Conservation (phyloP, 2,888 invertebrate species). For the Drosophila phalerata region DNA sequence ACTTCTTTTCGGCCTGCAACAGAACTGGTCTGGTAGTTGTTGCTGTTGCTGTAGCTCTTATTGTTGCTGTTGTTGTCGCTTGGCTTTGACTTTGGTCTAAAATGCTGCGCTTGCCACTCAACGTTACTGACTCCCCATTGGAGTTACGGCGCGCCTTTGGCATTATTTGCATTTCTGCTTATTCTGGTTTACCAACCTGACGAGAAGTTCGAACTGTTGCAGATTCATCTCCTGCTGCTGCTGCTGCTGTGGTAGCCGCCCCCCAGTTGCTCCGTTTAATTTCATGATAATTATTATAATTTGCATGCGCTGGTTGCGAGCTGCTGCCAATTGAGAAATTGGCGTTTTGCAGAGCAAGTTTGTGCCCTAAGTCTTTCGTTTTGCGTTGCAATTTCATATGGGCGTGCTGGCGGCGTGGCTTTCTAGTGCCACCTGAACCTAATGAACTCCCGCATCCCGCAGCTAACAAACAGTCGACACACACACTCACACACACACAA, state of each 20-base stretch:
- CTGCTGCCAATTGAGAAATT: constrained; percentile 63
- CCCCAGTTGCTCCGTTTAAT: constrained; percentile 53
- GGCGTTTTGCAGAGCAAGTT: constrained; percentile 52
- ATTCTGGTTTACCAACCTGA: constrained; percentile 55
- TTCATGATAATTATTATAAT: constrained; percentile 73
- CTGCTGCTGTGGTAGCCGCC: constrained; percentile 41
- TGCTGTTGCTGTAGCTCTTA: constrained; percentile 31
- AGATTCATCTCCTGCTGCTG: constrained; percentile 5
- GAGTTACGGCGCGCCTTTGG: constrained; percentile 49
- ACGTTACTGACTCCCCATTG: constrained; percentile 34
- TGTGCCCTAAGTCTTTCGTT: constrained; percentile 71
- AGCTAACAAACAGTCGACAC: constrained; percentile 44
- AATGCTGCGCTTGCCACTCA: constrained; percentile 63
- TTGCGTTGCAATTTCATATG: constrained; percentile 25
- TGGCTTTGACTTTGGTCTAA: constrained; percentile 76
- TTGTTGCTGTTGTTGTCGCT: constrained; percentile 37
- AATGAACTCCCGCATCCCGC: constrained; percentile 70
- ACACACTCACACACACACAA: constrained; percentile 19
- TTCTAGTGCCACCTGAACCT: constrained; percentile 66
- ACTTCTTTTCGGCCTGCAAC: constrained; percentile 69
- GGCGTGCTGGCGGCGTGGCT: constrained; percentile 34
- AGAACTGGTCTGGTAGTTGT: constrained; percentile 73
- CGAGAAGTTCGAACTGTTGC: constrained; percentile 20
- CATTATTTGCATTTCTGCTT: constrained; percentile 78
- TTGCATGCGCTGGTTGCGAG: constrained; percentile 41